Evolutionary conservation across 2,888 invertebrate species (phyloP).

Genomic region (Tenodera sinensis): DNA sequence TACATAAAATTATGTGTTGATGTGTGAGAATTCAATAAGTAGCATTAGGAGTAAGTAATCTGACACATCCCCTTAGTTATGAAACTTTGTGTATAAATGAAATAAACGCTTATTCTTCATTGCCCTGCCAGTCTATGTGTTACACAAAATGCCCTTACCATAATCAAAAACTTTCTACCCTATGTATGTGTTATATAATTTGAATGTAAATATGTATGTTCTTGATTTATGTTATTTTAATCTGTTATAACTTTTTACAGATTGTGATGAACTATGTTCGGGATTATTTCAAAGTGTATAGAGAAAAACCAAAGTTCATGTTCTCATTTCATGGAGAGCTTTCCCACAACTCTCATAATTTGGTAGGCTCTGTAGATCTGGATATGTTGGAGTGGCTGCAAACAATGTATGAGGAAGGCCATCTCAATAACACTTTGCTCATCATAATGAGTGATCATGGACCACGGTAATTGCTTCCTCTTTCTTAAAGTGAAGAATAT

Average conservation of each 20-base stretch:
- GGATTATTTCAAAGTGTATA: conserved; percentile 58
- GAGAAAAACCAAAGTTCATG: conserved; percentile 68
- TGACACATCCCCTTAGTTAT: too few relatives aligned
- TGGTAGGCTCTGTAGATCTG: conserved; percentile 72
- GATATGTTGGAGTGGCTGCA: conserved; percentile 66
- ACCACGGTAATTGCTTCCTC: conserved; percentile 56
- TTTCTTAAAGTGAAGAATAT: neutral
- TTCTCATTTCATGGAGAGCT: conserved; percentile 88
- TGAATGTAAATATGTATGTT: neutral
- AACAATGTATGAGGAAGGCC: conserved; percentile 55
- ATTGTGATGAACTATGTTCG: conserved; percentile 52
- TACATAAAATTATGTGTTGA: too few relatives aligned
- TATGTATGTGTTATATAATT: too few relatives aligned
- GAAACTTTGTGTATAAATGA: too few relatives aligned
- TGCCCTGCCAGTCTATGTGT: too few relatives aligned
- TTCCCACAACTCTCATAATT: conserved; percentile 81
- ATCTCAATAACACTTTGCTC: conserved; percentile 75
- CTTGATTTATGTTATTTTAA: neutral
- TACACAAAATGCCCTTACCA: too few relatives aligned
- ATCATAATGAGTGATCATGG: conserved; percentile 94
- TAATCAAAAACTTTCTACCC: too few relatives aligned
- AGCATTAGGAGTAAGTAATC: too few relatives aligned
- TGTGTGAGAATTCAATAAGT: too few relatives aligned
- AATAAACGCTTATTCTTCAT: too few relatives aligned
- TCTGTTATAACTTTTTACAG: conserved; percentile 37